Base-by-base conservation (phyloP, 1,140 invertebrate species). In the Papilio dardanus region DNA sequence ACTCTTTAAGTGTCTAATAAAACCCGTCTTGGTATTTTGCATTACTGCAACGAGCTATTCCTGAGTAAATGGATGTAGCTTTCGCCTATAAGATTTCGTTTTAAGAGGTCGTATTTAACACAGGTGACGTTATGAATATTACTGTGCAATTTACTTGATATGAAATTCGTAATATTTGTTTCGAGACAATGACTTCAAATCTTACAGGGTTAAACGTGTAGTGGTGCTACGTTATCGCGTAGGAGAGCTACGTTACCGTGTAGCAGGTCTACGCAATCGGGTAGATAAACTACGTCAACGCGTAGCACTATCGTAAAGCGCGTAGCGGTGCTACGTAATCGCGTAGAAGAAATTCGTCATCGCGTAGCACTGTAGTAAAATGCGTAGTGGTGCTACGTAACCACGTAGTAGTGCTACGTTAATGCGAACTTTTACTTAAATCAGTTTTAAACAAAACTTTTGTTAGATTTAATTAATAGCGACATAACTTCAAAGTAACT, bases 1-100 rank as follows among this genome's bases (percentile, higher is more conserved):
- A 35, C 67, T 42, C 67, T 40, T 69, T 62, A 69, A 69, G 35
- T 69, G 35, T 69, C 21, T 3, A 69, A 69, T 69, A 69, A 69
- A 69, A 35, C 33, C n/a, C 31, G 67, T 69, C 67, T 69, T 21
- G 35, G 67, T 24, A 35, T 35, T 69, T 37, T 40, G 67, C 67
- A 24, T 69, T 16, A 16, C 10, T 62, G 54, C 54, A 28, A 28
- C 24, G 24, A 30, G 54, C 54, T 28, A 28, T 62, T 4, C 12
- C 24, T 62, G 12, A 28, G 54, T 62, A 30, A 50, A 62, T 62
- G 1, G 24, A 62, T 62, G 54, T 30, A 62, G 12, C 21, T 4
- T 62, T 62, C 24, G 8, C 54, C 30, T 62, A 58, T 58, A 28
- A 58, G 10, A 58, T 16, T 30, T 0, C 2, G 46, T 58, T 58